Evolutionary conservation across 2,888 invertebrate genomes (phyloP).

Genomic region (Xestia ashworthii): DNA sequence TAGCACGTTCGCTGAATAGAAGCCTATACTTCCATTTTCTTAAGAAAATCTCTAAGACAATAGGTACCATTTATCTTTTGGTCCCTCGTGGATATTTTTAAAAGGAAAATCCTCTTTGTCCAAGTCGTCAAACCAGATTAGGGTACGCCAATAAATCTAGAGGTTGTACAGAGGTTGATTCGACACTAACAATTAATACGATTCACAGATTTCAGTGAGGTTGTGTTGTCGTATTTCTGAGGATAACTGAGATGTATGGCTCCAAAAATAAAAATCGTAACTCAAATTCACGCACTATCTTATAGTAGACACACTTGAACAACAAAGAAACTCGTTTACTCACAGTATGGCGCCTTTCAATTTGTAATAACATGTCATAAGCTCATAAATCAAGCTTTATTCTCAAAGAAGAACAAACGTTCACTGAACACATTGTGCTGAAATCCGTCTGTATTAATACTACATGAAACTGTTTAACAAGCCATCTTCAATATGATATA

Average conservation of each 20-base stretch:
- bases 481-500: not conserved
- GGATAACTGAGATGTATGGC: not conserved
- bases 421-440: not conserved
- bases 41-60: constrained; percentile 39
- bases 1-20: constrained; percentile 28
- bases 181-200: constrained; percentile 22
- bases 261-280: not conserved
- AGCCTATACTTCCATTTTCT: constrained; percentile 36
- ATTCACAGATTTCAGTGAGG: constrained; percentile 17
- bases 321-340: constrained; percentile 32
- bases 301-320: constrained; percentile 12
- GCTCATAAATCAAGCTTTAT: constrained; percentile 19
- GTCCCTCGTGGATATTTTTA: constrained; percentile 40
- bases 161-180: constrained; percentile 28
- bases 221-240: constrained; percentile 1
- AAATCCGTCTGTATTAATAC: not conserved
- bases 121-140: constrained; percentile 52
- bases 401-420: constrained; percentile 23
- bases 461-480: not conserved
- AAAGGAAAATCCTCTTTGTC: constrained; percentile 46
- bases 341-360: constrained; percentile 33
- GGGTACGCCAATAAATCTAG: constrained; percentile 49
- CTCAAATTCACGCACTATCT: not conserved
- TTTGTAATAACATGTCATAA: constrained; percentile 33
- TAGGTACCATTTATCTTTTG: constrained; percentile 20